phyloP scores from a whole-genome alignment of 2,797 vertebrate genomes.

The Rhyacichthys aspro region DNA sequence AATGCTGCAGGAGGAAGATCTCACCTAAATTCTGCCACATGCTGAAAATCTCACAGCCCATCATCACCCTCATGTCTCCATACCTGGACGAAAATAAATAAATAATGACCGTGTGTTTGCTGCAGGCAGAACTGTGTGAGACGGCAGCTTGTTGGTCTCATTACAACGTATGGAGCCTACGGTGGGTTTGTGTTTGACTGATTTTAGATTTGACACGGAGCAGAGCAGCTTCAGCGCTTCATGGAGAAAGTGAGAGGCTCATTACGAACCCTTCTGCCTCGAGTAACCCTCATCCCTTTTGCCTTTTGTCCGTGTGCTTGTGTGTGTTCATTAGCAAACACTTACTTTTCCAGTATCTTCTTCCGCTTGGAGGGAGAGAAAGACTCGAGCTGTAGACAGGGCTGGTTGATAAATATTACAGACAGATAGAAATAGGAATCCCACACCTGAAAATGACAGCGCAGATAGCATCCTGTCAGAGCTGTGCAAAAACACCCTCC shows the following conservation, averaged over 20 bases:
- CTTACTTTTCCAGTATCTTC: conserved; percentile 97
- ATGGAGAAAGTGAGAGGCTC: not conserved
- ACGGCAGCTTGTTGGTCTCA: conserved; percentile 4
- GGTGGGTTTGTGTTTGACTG: conserved; percentile 7
- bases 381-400: conserved; percentile 95
- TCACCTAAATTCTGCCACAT: conserved; percentile 99
- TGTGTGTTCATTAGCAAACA: conserved; percentile 24
- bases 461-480: not conserved
- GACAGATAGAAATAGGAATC: conserved; percentile 98
- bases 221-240: not conserved
- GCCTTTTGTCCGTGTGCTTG: not conserved
- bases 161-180: conserved; percentile 9
- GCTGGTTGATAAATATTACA: conserved; percentile 99
- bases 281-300: too few species aligned
- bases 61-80: conserved; percentile 98
- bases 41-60: conserved; percentile 99
- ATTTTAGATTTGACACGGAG: conserved; percentile 5
- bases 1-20: conserved; percentile 21
- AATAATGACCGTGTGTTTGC: not conserved
- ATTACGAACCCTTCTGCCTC: not conserved
- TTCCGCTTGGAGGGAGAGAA: conserved; percentile 97
- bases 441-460: conserved; percentile 87
- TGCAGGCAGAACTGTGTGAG: conserved; percentile 6
- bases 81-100: conserved; percentile 79
- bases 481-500: not conserved